Base-by-base conservation (phyloP, 2,113 vertebrate genomes). In the Aspidoscelis tigris region DNA sequence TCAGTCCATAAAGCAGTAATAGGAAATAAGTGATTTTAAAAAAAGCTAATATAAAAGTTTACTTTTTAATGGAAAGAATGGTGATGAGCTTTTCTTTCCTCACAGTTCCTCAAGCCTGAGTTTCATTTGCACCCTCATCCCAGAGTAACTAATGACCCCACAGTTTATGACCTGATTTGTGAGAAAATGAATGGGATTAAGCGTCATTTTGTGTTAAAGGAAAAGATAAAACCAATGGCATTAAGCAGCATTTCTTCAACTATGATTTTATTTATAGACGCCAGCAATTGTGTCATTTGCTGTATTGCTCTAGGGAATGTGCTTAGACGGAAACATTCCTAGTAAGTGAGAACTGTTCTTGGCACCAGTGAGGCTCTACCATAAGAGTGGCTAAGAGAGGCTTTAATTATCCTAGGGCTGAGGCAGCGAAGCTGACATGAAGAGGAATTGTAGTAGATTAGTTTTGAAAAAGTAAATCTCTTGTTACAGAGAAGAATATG, bases 311-410 rank as follows among this genome's bases (percentile, higher is more conserved):
- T 76, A 87, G 91, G 70, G 92, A 93, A 93, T 92, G 89, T 93
- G 92, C 93, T 93, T 94, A 93, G 93, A 95, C 92, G 90, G 92
- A 94, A 94, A 92, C 92, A 93, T 95, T 95, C 94, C 91, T 93
- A 80, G 80, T 91, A 89, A 88, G 86, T 95, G 92, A 95, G 92
- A 92, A 33, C 82, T 83, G 90, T 93, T 94, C 91, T 91, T 94
- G 93, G 94, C 94, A 90, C 83, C 69, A 66, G 44, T 58, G 2
- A 6, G 50, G 1, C 61, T 86, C 88, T 88, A 79, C 89, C 89
- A 43, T 86, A 74, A 84, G 70, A 78, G 83, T 20, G 69, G 70
- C n/a, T 64, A 89, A 84, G 89, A 93, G 88, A 89, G 81, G 76
- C 90, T 91, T 92, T 91, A 89, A 89, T 93, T 90, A 92, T 81